phyloP scores from a whole-genome alignment of 1,140 invertebrate species.

The Aphelinus atriplicis region DNA sequence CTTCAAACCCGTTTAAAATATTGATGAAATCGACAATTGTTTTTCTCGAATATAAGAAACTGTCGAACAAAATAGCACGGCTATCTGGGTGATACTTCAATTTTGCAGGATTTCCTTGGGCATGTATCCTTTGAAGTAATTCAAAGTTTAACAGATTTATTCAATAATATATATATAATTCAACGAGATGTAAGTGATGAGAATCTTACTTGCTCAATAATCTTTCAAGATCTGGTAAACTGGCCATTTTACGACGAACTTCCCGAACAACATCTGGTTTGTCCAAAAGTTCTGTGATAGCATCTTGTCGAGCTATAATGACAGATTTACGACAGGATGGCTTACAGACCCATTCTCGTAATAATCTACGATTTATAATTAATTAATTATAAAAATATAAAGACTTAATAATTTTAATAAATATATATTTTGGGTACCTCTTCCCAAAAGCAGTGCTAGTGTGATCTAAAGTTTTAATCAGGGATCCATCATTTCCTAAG shows the following conservation, averaged over 20 bases:
- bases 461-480: slow-evolving; percentile 86
- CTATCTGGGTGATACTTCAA: slow-evolving; percentile 88
- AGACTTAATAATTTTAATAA: slow-evolving; percentile 1
- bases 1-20: slow-evolving; percentile 85
- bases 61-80: slow-evolving; percentile 93
- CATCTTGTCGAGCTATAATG: slow-evolving; percentile 85
- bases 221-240: slow-evolving; percentile 93
- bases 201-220: slow-evolving; percentile 82
- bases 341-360: slow-evolving; percentile 92
- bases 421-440: slow-evolving; percentile 64
- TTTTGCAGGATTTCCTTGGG: slow-evolving; percentile 80
- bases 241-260: slow-evolving; percentile 74
- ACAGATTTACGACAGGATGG: slow-evolving; percentile 83
- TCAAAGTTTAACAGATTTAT: too few species aligned
- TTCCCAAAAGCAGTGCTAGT: slow-evolving; percentile 95
- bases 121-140: slow-evolving; percentile 78
- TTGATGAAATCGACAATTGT: slow-evolving; percentile 89
- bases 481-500: slow-evolving; percentile 80
- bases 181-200: too few species aligned
- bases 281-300: slow-evolving; percentile 80
- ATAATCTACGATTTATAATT: slow-evolving; percentile 66
- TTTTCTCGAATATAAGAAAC: slow-evolving; percentile 86
- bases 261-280: slow-evolving; percentile 74
- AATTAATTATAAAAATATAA: not conserved
- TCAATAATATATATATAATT: too few species aligned